Evolutionary conservation across 2,888 invertebrate species (phyloP).

Genomic region (Drosophila pullipes): DNA sequence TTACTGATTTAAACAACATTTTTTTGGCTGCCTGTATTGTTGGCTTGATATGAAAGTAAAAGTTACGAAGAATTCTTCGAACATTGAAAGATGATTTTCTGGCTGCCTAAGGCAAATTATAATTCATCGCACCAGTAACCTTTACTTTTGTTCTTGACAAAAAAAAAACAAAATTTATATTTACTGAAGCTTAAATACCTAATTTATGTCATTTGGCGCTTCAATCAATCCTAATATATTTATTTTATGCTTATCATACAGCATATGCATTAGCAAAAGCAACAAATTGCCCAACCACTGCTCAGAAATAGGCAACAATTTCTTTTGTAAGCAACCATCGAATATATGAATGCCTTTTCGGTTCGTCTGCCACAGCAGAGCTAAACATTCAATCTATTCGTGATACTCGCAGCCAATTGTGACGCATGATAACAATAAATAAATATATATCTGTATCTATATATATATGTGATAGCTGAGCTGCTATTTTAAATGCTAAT

Average conservation of each 20-base stretch:
- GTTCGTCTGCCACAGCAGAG: constrained; percentile 20
- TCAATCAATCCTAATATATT: constrained; percentile 7
- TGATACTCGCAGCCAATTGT: constrained; percentile 10
- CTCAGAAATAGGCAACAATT: constrained; percentile 55
- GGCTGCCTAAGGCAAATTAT: constrained; percentile 8
- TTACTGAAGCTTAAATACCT: constrained; percentile 54
- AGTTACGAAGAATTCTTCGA: constrained; percentile 53
- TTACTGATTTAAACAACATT: constrained; percentile 32
- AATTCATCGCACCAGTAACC: not conserved
- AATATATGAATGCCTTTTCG: constrained; percentile 54
- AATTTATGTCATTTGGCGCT: constrained; percentile 26
- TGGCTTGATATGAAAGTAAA: constrained; percentile 64
- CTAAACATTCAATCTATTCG: not conserved
- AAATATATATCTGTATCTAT: not conserved
- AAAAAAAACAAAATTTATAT: constrained; percentile 7
- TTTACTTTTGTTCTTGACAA: not conserved
- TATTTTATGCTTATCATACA: not conserved
- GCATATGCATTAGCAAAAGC: not conserved
- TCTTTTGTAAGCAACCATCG: constrained; percentile 26
- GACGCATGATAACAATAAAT: constrained; percentile 7
- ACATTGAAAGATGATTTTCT: constrained; percentile 5
- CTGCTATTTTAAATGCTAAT: constrained; percentile 75
- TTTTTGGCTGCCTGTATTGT: not conserved
- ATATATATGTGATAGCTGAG: constrained; percentile 7
- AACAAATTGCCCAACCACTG: constrained; percentile 6